A percentile compares a stretch with the other conserved stretches of the same genome.
Conservation (phyloP, 2,797 vertebrate genomes). For the Onychomys arenicola region DNA sequence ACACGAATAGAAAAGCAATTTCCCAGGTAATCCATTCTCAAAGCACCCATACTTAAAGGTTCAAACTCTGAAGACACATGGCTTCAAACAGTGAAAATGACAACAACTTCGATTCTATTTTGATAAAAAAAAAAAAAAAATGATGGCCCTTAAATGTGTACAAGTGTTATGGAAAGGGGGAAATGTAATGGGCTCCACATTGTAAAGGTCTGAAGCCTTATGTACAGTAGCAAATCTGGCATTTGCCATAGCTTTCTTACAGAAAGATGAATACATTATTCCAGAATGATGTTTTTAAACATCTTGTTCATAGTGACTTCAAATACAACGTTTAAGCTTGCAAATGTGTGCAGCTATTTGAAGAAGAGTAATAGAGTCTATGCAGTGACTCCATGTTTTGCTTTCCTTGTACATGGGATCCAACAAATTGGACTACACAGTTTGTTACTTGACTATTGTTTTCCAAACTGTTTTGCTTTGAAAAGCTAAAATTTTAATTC, state of each 20-base stretch:
- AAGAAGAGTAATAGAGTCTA: background rate
- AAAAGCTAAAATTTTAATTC: constrained; percentile 58
- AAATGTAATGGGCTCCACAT: background rate
- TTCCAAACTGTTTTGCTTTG: constrained; percentile 52
- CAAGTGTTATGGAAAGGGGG: background rate
- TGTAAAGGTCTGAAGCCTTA: background rate
- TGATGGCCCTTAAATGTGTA: background rate
- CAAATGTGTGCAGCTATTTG: background rate
- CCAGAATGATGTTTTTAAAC: background rate
- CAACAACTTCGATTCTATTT: constrained; percentile 48
- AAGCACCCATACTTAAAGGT: constrained; percentile 26
- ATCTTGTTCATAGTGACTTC: background rate
- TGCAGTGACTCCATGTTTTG: too few species aligned
- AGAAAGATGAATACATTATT: background rate
- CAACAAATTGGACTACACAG: background rate
- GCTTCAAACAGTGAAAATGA: constrained; percentile 32
- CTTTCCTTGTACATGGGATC: background rate
- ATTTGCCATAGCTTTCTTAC: background rate
- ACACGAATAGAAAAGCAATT: constrained; percentile 76
- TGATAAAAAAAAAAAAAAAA: background rate
- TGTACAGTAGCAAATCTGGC: background rate
- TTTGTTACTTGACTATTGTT: constrained; percentile 31
- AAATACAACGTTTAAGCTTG: background rate
- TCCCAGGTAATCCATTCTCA: constrained; percentile 77
- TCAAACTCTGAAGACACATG: constrained; percentile 15